A percentile compares a stretch with the other conserved stretches of the same genome.
phyloP scores from a whole-genome alignment of 2,113 vertebrate genomes.

The Phyllostomus hastatus region DNA sequence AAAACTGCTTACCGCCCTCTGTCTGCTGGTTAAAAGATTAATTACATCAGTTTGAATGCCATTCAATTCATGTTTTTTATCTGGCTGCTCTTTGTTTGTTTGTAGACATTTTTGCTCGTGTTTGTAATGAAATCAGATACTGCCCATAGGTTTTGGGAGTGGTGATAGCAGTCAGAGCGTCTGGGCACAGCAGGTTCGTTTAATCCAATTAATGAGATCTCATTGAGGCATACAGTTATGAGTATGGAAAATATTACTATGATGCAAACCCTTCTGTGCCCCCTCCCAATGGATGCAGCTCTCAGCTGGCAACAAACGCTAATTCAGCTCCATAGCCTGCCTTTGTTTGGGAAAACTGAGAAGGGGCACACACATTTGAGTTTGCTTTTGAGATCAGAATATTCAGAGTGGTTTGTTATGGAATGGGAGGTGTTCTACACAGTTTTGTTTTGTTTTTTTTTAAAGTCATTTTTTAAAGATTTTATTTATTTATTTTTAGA shows the following conservation, averaged over 20 bases:
- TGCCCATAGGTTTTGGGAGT: neutral
- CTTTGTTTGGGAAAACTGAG: neutral
- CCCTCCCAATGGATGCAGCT: neutral
- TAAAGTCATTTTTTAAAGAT: too few relatives aligned
- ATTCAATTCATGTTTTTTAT: slow-evolving; percentile 42
- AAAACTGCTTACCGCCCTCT: slow-evolving; percentile 32
- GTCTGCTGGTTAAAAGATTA: slow-evolving; percentile 35
- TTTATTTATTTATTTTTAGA: too few relatives aligned
- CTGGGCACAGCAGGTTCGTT: neutral
- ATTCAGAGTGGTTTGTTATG: neutral
- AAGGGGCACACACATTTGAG: neutral
- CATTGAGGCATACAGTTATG: neutral
- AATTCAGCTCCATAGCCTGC: neutral
- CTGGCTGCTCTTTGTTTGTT: slow-evolving; percentile 1
- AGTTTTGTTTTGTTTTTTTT: too few relatives aligned
- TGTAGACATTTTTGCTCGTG: neutral
- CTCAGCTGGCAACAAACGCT: neutral
- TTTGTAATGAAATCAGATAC: slow-evolving; percentile 7
- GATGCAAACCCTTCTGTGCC: neutral
- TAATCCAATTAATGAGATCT: neutral
- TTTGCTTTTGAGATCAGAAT: neutral
- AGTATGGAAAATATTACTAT: neutral
- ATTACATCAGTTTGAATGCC: slow-evolving; percentile 44
- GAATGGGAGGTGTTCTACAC: neutral
- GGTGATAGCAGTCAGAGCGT: neutral